phyloP scores from a whole-genome alignment of 2,888 invertebrate species.

The Apotomis turbidana region DNA sequence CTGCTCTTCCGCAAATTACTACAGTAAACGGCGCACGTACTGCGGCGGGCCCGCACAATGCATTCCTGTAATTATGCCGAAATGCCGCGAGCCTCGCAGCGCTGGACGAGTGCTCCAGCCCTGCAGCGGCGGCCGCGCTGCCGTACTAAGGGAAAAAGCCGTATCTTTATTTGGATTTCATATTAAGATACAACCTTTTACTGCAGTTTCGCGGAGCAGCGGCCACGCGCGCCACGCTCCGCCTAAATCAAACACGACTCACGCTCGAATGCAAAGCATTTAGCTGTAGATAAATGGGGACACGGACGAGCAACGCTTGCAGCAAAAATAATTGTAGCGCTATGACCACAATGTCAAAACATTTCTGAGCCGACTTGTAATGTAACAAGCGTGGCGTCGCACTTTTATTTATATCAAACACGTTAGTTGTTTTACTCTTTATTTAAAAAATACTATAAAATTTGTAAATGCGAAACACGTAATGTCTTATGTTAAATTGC shows the following conservation, averaged over 20 bases:
- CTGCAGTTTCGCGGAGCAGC: too few relatives aligned
- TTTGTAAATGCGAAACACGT: not conserved
- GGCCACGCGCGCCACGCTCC: slow-evolving; percentile 26
- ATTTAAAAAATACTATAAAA: not conserved
- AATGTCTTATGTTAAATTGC: not conserved
- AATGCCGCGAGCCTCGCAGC: slow-evolving; percentile 63
- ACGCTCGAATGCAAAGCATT: slow-evolving; percentile 63
- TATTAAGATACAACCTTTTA: too few relatives aligned
- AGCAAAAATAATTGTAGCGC: slow-evolving; percentile 68
- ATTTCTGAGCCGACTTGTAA: slow-evolving; percentile 56
- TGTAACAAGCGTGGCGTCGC: slow-evolving; percentile 48
- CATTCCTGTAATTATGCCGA: slow-evolving; percentile 76
- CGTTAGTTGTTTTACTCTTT: not conserved
- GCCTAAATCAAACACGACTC: slow-evolving; percentile 57
- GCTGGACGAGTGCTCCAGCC: slow-evolving; percentile 44
- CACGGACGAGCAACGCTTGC: slow-evolving; percentile 55
- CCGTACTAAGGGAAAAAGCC: too few relatives aligned
- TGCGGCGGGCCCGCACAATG: slow-evolving; percentile 68
- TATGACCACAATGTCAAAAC: slow-evolving; percentile 61
- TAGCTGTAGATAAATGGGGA: slow-evolving; percentile 65
- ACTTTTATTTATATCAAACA: slow-evolving; percentile 33
- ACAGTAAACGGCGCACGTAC: slow-evolving; percentile 66
- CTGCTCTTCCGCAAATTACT: slow-evolving; percentile 67
- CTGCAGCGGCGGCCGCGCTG: slow-evolving; percentile 7
- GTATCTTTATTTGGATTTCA: too few relatives aligned